phyloP scores from a whole-genome alignment of 2,113 vertebrate genomes.

The Herpailurus yagouaroundi region DNA sequence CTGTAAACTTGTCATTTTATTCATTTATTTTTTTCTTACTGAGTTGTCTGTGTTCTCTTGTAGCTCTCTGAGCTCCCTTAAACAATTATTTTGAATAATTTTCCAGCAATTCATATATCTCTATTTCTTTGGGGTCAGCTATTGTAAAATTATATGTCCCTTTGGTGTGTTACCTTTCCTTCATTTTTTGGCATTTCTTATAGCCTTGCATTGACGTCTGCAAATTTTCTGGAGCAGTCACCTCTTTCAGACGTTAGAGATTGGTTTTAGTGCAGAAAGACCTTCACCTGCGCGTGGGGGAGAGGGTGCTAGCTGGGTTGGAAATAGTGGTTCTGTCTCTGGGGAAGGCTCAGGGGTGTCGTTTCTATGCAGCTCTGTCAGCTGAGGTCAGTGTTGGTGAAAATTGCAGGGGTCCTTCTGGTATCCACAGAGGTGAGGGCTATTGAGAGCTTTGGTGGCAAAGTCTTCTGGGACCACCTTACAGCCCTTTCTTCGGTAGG shows the following conservation, averaged over 20 bases:
- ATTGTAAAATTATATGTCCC: not conserved
- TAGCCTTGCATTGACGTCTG: not conserved
- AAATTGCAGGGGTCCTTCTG: not conserved
- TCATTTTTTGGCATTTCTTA: not conserved
- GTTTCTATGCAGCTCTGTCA: not conserved
- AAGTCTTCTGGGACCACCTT: not conserved
- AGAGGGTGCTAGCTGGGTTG: not conserved
- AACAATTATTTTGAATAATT: not conserved
- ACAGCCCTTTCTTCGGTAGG: not conserved
- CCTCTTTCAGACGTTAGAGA: not conserved
- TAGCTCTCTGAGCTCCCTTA: not conserved
- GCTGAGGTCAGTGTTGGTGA: not conserved
- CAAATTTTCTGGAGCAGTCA: not conserved
- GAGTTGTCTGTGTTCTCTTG: not conserved
- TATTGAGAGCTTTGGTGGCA: not conserved
- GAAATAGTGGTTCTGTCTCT: not conserved
- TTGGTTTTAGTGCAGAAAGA: not conserved
- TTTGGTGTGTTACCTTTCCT: not conserved
- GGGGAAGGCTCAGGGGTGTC: not conserved
- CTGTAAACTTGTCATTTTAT: not conserved
- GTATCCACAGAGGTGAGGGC: not conserved
- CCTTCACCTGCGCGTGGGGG: not conserved
- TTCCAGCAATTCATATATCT: not conserved
- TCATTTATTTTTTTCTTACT: not conserved
- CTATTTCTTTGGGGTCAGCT: not conserved